phyloP scores from a whole-genome alignment of 2,888 invertebrate species.

The Anodontia alba region DNA sequence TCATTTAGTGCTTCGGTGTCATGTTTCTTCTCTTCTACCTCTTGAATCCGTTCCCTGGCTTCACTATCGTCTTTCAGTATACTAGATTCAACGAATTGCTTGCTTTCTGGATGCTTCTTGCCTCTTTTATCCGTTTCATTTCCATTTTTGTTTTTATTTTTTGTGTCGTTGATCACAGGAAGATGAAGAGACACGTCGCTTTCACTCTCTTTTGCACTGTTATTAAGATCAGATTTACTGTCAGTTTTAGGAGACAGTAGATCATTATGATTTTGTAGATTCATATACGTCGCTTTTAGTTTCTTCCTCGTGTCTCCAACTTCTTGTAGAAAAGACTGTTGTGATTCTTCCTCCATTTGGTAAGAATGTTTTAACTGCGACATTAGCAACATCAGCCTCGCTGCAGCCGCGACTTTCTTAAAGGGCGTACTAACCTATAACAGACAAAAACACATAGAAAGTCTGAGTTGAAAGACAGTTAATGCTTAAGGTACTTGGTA shows the following conservation, averaged over 20 bases:
- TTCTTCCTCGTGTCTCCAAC: conserved; percentile 25
- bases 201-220: not conserved
- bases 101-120: not conserved
- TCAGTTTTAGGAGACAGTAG: not conserved
- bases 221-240: not conserved
- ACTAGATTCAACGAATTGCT: not conserved
- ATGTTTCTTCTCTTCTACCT: not conserved
- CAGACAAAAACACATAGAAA: not conserved
- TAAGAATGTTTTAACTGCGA: conserved; percentile 20
- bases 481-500: too few relatives aligned
- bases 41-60: too few relatives aligned
- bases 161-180: not conserved
- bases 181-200: not conserved
- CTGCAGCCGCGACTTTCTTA: conserved; percentile 10
- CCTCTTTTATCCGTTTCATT: not conserved
- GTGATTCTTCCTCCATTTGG: conserved; percentile 21
- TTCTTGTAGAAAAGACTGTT: conserved; percentile 26
- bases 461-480: too few relatives aligned
- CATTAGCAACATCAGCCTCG: conserved; percentile 18
- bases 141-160: too few relatives aligned
- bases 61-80: not conserved
- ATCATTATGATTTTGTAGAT: not conserved
- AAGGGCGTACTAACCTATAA: conserved; percentile 9
- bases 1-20: not conserved
- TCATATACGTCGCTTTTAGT: conserved; percentile 16